A percentile compares a stretch with the other conserved stretches of the same genome.
These are phyloP conservation scores for Balaeniceps rex DNA, from an alignment of 2,113 vertebrate genomes.

Conservation along the genomic window DNA sequence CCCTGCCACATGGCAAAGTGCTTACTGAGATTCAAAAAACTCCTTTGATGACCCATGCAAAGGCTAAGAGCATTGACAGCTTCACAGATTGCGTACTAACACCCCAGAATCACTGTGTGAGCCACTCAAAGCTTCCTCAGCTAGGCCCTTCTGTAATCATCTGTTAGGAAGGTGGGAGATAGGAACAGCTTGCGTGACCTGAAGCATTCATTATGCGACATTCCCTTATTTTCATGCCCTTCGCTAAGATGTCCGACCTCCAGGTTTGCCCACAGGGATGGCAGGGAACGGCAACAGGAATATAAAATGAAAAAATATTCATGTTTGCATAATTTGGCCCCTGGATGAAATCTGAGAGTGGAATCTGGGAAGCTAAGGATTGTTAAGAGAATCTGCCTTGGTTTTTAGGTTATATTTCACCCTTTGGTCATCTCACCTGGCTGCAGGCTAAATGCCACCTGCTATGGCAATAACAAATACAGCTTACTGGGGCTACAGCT, in stretches of 20 bases:
- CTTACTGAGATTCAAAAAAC: background rate
- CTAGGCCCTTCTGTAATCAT: background rate
- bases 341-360: background rate
- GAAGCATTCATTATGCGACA: background rate
- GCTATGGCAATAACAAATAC: background rate
- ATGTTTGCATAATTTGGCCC: background rate
- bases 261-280: background rate
- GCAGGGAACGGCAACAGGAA: background rate
- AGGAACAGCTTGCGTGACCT: background rate
- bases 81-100: background rate
- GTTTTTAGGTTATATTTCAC: background rate
- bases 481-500: background rate
- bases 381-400: background rate
- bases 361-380: background rate
- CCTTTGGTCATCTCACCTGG: background rate
- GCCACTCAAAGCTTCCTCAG: background rate
- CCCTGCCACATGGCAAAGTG: background rate
- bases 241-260: background rate
- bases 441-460: background rate
- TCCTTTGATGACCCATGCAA: background rate
- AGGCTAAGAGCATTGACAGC: background rate
- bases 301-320: background rate
- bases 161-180: background rate
- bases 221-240: background rate
- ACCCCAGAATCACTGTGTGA: background rate